phyloP scores from a whole-genome alignment of 2,888 invertebrate species.

The Lasiommata megera region DNA sequence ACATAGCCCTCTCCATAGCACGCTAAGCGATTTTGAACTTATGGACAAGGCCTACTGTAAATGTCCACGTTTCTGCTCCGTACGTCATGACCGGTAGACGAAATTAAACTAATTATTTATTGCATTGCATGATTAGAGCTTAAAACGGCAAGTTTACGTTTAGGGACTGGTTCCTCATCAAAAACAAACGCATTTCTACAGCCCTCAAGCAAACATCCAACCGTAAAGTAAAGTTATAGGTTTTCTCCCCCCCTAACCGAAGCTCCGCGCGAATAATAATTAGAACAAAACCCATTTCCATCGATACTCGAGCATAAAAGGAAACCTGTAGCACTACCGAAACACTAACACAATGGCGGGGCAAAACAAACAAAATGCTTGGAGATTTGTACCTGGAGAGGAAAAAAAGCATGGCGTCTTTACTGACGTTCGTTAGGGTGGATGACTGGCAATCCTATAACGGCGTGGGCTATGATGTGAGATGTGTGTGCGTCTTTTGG shows the following conservation, averaged over 20 bases:
- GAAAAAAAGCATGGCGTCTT: conserved; percentile 43
- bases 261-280: conserved; percentile 22
- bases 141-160: no score
- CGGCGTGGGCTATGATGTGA: conserved; percentile 38
- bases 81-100: no score
- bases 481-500: conserved; percentile 39
- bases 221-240: conserved; percentile 6
- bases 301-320: conserved; percentile 32
- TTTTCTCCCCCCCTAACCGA: conserved; percentile 16
- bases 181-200: no score
- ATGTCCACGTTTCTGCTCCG: no score
- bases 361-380: conserved; percentile 63
- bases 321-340: conserved; percentile 60
- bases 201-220: no score
- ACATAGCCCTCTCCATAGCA: no score
- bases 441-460: conserved; percentile 75
- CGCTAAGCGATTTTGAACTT: no score
- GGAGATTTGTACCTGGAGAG: conserved; percentile 43
- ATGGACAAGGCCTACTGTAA: no score
- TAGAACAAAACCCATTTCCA: conserved; percentile 25
- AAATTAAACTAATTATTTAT: no score
- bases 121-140: no score
- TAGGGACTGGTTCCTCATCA: no score
- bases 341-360: conserved; percentile 48
- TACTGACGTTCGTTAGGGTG: conserved; percentile 68